Evolutionary conservation across 2,113 vertebrate species (phyloP).

Genomic region (Electrona antarctica): DNA sequence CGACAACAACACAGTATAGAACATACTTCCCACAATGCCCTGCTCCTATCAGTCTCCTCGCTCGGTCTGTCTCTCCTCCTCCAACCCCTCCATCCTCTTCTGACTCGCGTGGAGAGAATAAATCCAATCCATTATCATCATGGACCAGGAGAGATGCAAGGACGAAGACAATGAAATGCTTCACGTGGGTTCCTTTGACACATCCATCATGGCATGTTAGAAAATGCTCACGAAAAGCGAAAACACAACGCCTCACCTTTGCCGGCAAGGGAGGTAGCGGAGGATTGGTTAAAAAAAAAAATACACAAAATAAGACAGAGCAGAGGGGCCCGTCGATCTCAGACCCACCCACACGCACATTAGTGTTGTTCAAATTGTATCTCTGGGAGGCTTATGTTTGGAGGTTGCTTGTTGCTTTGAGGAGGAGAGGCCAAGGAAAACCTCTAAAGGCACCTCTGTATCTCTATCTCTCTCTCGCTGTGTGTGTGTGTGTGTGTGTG

Average conservation of each 20-base stretch:
- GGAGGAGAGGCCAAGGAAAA: no score
- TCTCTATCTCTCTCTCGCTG: no score
- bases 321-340: no score
- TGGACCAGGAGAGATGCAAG: conserved; percentile 54
- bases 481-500: no score
- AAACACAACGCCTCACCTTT: conserved; percentile 34
- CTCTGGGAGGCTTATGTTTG: no score
- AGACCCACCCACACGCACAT: no score
- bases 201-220: conserved; percentile 48
- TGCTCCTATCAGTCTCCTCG: not conserved
- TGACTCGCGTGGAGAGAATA: conserved; percentile 46
- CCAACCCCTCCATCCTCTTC: conserved; percentile 29
- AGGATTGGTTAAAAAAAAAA: conserved; percentile 20
- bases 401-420: no score
- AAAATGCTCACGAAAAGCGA: conserved; percentile 21
- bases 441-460: no score
- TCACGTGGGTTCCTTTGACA: conserved; percentile 56
- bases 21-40: conserved; percentile 2
- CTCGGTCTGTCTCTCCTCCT: conserved; percentile 2
- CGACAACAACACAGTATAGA: conserved; percentile 11
- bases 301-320: no score
- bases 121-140: conserved; percentile 55
- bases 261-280: not conserved
- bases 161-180: conserved; percentile 53
- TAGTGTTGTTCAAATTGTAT: no score